Evolutionary conservation across 1,140 invertebrate genomes (phyloP).

Genomic region (Bombus ignitus): DNA sequence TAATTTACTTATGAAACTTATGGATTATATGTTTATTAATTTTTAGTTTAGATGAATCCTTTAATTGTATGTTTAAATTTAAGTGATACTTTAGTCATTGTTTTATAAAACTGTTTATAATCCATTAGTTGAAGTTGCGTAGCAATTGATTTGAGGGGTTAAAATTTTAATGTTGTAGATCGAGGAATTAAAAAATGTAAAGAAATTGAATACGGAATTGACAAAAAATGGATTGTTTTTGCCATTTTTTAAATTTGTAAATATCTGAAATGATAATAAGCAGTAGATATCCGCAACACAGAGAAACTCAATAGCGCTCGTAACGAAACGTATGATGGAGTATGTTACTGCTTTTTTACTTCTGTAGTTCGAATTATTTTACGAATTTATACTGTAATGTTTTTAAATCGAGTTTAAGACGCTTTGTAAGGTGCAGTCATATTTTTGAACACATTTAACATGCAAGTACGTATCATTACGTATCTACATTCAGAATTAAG

Average conservation of each 20-base stretch:
- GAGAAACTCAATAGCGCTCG: slow-evolving; percentile 42
- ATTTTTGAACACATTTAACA: slow-evolving; percentile 30
- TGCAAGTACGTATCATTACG: slow-evolving; percentile 23
- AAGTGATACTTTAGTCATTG: slow-evolving; percentile 57
- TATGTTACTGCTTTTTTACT: slow-evolving; percentile 38
- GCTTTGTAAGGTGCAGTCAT: slow-evolving; percentile 49
- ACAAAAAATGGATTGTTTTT: slow-evolving; percentile 38
- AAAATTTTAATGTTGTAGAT: slow-evolving; percentile 38
- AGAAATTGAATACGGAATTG: slow-evolving; percentile 54
- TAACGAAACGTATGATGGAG: slow-evolving; percentile 27
- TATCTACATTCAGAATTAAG: slow-evolving; percentile 31
- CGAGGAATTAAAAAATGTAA: slow-evolving; percentile 57
- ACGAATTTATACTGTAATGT: slow-evolving; percentile 43
- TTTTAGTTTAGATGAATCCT: slow-evolving; percentile 44
- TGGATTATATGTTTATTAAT: slow-evolving; percentile 49
- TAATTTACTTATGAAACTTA: slow-evolving; percentile 61
- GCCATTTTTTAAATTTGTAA: slow-evolving; percentile 55
- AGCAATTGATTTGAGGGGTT: slow-evolving; percentile 59
- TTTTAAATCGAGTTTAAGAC: slow-evolving; percentile 64
- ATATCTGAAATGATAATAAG: slow-evolving; percentile 49
- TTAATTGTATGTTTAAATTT: slow-evolving; percentile 33
- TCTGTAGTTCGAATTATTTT: slow-evolving; percentile 49
- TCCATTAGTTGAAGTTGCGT: slow-evolving; percentile 17
- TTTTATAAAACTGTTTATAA: slow-evolving; percentile 50
- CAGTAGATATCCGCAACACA: slow-evolving; percentile 44